Base-by-base conservation (phyloP, 92 coral and sea anemone species). In the Phenganax marumi region DNA sequence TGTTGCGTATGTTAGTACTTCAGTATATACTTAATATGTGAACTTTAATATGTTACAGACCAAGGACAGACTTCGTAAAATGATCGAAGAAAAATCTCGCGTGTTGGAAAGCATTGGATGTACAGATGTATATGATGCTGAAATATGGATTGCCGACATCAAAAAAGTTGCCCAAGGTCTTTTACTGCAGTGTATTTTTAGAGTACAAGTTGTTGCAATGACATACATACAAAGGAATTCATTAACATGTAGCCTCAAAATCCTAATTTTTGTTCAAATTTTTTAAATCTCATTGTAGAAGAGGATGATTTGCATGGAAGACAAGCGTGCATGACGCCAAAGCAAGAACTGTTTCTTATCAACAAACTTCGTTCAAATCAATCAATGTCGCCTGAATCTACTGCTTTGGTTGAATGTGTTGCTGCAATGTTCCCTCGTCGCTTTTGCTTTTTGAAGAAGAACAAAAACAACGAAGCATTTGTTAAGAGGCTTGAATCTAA, bases 141-240 rank as follows among this genome's bases (percentile, higher is more conserved):
- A 83, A 21, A 73, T 25, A 51, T 83, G 82, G 85, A 69, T 43
- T 19, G 64, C 5, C 11, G 85, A 70, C n/a, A 65, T 82, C 11
- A 9, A 49, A 51, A 83, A 49, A 43, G 69, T 73, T 26, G 86
- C 86, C 61, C 73, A 73, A 58, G 86, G 86, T 83, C 33, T 60
- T 75, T 58, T 33, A 0, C 43, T 33, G 2, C 0, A 60, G 66
- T 60, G 19, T 49, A 52, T 16, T 56, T 11, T 43, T 7, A 50
- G 43, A 24, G 53, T 16, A 16, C 21, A 60, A 60, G 22, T 60
- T 19, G 17, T 60, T 60, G 43, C 43, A 33, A 33, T 33, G 43
- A 33, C 43, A 33, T 33, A 5, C 43, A 33, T 33, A 33, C 5
- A 33, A 33, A 33, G 3, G 43, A 33, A 33, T 33, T 33, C 5